Conservation (phyloP, 2,888 invertebrate species). For the Philopedon plagiatum region DNA sequence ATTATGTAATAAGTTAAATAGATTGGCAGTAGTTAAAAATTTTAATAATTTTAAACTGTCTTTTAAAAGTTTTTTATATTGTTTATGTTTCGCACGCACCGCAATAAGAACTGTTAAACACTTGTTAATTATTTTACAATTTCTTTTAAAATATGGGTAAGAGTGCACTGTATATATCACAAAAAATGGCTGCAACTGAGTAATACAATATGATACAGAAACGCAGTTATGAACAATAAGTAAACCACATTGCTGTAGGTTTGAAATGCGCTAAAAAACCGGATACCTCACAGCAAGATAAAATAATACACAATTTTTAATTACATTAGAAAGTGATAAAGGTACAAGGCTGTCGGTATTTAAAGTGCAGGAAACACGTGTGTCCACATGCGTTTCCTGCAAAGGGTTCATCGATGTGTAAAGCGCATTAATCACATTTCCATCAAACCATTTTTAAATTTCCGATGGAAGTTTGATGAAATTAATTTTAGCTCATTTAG, state of each 20-base stretch:
- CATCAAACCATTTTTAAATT: too few relatives aligned
- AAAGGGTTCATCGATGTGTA: too few relatives aligned
- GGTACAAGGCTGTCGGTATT: too few relatives aligned
- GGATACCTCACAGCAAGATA: neutral
- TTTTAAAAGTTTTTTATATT: constrained; percentile 20
- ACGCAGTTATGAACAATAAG: neutral
- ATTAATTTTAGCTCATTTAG: too few relatives aligned
- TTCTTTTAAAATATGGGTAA: constrained; percentile 22
- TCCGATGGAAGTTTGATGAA: too few relatives aligned
- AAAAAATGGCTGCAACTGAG: constrained; percentile 37
- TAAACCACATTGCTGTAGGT: neutral
- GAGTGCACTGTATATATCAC: constrained; percentile 37
- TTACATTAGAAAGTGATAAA: too few relatives aligned
- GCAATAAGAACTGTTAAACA: constrained; percentile 21
- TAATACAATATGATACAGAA: constrained; percentile 11
- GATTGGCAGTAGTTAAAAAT: constrained; percentile 52
- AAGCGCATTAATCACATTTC: too few relatives aligned
- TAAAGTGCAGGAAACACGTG: too few relatives aligned
- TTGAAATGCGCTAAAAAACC: neutral
- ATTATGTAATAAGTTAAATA: constrained; percentile 46
- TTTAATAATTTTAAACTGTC: constrained; percentile 41
- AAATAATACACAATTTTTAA: too few relatives aligned
- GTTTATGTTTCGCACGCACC: constrained; percentile 27
- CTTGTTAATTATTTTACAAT: constrained; percentile 23
- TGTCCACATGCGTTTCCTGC: too few relatives aligned